Conservation (phyloP, 2,797 vertebrate genomes). For the Nannoperca obscura region DNA sequence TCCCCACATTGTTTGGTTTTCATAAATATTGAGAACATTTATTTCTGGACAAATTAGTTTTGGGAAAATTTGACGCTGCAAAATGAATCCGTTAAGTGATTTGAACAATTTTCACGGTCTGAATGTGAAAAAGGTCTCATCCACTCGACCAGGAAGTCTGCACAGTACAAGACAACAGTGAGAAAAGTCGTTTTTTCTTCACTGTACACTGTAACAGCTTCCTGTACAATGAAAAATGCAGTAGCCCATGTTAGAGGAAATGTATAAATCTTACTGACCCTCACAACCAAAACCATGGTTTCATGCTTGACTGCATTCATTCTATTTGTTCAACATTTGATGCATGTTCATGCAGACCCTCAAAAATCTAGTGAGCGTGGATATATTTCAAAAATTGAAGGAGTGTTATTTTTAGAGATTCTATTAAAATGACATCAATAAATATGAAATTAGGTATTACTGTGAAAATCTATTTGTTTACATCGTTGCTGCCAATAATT, state of each 20-base stretch:
- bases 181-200: not conserved
- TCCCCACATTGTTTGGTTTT: not conserved
- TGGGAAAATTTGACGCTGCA: not conserved
- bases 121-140: not conserved
- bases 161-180: not conserved
- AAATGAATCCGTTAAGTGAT: not conserved
- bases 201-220: not conserved
- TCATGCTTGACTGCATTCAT: constrained; percentile 10
- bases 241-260: not conserved
- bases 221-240: not conserved
- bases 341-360: not conserved
- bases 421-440: not conserved
- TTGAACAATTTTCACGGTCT: not conserved
- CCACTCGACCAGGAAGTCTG: not conserved
- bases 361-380: not conserved
- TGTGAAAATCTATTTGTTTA: not conserved
- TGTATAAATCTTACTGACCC: not conserved
- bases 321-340: not conserved
- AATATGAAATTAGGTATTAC: not conserved
- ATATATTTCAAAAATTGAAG: too few species aligned
- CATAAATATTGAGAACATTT: not conserved
- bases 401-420: not conserved
- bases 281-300: not conserved
- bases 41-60: too few species aligned
- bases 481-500: not conserved